phyloP scores from a whole-genome alignment of 2,113 vertebrate genomes.

The Oxygymnocypris stewartii region DNA sequence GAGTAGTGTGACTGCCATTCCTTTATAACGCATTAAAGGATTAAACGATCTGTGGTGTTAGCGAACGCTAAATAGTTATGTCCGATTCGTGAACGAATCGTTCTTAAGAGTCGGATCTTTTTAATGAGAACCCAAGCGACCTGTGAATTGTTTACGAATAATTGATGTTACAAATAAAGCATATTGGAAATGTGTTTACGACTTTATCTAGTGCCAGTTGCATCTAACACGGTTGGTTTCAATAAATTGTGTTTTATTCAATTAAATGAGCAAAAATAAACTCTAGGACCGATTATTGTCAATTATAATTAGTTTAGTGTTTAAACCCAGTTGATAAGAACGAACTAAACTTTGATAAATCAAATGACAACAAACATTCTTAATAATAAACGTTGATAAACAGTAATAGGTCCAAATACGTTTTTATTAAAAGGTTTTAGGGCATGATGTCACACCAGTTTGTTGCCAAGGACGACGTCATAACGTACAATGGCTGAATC shows the following conservation, averaged over 20 bases:
- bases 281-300: background rate
- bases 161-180: background rate
- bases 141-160: background rate
- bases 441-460: background rate
- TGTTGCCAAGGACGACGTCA: background rate
- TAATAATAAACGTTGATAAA: background rate
- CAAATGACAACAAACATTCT: background rate
- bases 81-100: background rate
- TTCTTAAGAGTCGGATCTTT: constrained; percentile 1
- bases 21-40: background rate
- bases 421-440: background rate
- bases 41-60: background rate
- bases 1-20: background rate
- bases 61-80: background rate
- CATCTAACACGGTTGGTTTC: background rate
- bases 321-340: background rate
- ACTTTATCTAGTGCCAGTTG: background rate
- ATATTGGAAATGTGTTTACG: background rate
- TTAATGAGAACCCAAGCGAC: background rate
- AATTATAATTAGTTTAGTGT: background rate
- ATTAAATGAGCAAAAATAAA: background rate
- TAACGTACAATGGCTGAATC: too few relatives aligned
- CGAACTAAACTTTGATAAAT: background rate
- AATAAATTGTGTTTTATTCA: background rate
- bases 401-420: background rate